phyloP scores from a whole-genome alignment of 2,113 vertebrate species.

The Rhipidura dahli region DNA sequence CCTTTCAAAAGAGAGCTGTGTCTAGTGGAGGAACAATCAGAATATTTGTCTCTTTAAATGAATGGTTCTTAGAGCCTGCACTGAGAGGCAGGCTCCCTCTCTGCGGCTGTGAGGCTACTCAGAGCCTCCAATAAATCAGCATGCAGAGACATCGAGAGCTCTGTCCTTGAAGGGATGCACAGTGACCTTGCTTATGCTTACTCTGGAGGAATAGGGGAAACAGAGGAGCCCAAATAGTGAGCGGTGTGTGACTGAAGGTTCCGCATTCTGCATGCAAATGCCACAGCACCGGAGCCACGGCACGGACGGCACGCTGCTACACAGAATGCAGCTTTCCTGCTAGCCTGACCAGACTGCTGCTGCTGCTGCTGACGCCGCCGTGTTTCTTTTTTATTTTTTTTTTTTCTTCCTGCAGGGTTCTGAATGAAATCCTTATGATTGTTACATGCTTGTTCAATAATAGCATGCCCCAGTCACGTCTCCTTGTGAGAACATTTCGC shows the following conservation, averaged over 20 bases:
- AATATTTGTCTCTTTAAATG: slow-evolving; percentile 67
- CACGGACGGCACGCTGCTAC: neutral
- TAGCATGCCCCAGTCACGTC: slow-evolving; percentile 40
- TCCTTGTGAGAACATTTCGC: neutral
- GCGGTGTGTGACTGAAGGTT: slow-evolving; percentile 24
- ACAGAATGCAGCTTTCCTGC: slow-evolving; percentile 9
- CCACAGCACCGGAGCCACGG: neutral
- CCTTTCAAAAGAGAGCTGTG: neutral
- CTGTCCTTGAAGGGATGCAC: slow-evolving; percentile 76
- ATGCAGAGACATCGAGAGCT: slow-evolving; percentile 42
- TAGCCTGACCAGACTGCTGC: slow-evolving; percentile 7
- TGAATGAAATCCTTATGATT: slow-evolving; percentile 46
- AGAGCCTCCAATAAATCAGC: slow-evolving; percentile 58
- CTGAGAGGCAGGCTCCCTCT: slow-evolving; percentile 11
- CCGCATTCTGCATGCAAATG: slow-evolving; percentile 34
- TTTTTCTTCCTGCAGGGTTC: neutral
- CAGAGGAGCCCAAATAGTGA: neutral
- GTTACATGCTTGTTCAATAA: neutral
- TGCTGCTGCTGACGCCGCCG: neutral
- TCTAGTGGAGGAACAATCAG: neutral
- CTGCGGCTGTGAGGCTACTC: slow-evolving; percentile 40
- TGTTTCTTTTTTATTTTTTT: too few relatives aligned
- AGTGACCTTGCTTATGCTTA: slow-evolving; percentile 75
- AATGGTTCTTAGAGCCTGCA: slow-evolving; percentile 28
- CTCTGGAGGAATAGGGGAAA: slow-evolving; percentile 30